A percentile compares a stretch with the other conserved stretches of the same genome.
Evolutionary conservation across 53 echinoderm and acorn worm genomes (phyloP).

Genomic region (Pentamera pediparva): DNA sequence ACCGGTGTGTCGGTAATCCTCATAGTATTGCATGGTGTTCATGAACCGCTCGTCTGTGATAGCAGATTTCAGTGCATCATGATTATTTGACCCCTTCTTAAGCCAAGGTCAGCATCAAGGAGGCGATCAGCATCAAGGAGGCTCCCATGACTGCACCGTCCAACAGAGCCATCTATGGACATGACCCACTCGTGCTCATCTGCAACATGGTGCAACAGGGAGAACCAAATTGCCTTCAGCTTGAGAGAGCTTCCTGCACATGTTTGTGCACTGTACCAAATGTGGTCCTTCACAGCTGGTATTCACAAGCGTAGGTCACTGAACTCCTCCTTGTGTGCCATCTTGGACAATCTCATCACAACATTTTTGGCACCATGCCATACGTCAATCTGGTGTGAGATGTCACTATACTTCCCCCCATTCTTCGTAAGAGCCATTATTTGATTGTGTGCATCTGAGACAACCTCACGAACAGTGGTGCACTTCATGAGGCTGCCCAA

Average conservation of each 20-base stretch:
- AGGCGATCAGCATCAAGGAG: background rate
- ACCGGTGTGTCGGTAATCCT: constrained; percentile 26
- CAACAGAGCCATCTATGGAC: background rate
- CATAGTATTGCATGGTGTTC: constrained; percentile 16
- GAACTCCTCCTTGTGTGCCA: background rate
- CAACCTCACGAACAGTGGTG: constrained; percentile 7
- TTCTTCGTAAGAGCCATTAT: constrained; percentile 24
- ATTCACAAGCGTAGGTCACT: constrained; percentile 11
- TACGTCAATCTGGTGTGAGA: constrained; percentile 27
- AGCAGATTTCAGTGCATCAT: background rate
- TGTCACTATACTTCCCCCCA: background rate
- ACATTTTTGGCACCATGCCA: constrained; percentile 47
- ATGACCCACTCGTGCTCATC: constrained; percentile 43
- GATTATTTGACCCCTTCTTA: background rate
- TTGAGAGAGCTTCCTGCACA: background rate
- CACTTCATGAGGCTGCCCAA: background rate
- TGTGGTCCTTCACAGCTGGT: constrained; percentile 22
- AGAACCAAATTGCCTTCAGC: background rate
- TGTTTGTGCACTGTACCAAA: background rate
- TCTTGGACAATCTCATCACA: constrained; percentile 9
- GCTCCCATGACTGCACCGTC: constrained; percentile 13
- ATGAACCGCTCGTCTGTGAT: constrained; percentile 24
- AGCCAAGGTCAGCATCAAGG: constrained; percentile 9
- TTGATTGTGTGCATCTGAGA: constrained; percentile 33
- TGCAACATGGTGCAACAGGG: constrained; percentile 28